Conservation (phyloP, 1,140 invertebrate species). For the Bemisia tabaci region DNA sequence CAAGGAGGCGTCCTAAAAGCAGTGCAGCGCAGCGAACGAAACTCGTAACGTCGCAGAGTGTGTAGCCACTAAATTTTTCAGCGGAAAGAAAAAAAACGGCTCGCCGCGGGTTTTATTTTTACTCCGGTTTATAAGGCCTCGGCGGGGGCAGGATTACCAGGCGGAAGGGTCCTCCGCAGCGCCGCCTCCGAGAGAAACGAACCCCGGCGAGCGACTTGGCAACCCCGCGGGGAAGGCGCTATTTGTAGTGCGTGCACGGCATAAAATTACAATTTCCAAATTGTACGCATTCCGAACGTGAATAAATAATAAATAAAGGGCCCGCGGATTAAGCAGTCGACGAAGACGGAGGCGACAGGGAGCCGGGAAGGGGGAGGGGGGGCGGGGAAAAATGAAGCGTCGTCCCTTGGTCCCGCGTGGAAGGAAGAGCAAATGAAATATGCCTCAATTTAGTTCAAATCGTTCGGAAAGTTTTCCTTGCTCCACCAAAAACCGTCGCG, state of each 20-base stretch:
- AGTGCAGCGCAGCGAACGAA: too few relatives aligned
- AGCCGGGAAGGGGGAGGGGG: not conserved
- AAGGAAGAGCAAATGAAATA: not conserved
- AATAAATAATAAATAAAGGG: conserved; percentile 1
- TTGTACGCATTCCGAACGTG: not conserved
- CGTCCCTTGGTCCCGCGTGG: too few relatives aligned
- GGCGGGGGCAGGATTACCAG: too few relatives aligned
- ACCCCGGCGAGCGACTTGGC: too few relatives aligned
- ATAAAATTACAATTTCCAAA: not conserved
- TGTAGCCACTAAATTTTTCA: too few relatives aligned
- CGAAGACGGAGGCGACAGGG: not conserved
- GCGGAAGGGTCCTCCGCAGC: too few relatives aligned
- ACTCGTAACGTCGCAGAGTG: too few relatives aligned
- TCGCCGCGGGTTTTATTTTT: too few relatives aligned
- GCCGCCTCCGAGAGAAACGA: too few relatives aligned
- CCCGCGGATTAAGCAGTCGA: not conserved
- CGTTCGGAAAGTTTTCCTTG: not conserved
- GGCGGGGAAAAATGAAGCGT: not conserved
- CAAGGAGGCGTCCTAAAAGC: too few relatives aligned
- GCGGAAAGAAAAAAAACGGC: too few relatives aligned
- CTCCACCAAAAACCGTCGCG: not conserved
- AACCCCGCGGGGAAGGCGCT: not conserved
- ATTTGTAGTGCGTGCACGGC: not conserved
- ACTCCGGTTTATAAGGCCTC: too few relatives aligned
- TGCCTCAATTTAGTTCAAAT: not conserved